Evolutionary conservation across 2,888 invertebrate genomes (phyloP).

Genomic region (Oscheius sp.): DNA sequence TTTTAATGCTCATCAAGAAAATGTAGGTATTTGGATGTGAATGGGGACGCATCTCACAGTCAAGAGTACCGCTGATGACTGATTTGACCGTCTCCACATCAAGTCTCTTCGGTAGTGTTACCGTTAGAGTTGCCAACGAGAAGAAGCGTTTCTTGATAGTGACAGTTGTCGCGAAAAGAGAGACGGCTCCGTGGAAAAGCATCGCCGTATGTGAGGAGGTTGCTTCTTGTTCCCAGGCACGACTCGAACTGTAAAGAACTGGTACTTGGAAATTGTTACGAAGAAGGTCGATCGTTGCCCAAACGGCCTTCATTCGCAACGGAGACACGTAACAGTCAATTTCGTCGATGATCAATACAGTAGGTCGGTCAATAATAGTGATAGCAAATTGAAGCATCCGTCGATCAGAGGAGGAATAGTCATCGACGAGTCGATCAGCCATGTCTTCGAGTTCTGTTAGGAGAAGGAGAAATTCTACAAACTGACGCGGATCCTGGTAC

Average conservation of each 20-base stretch:
- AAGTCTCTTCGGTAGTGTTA: neutral
- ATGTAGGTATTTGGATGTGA: slow-evolving; percentile 1
- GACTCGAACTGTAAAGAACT: slow-evolving; percentile 8
- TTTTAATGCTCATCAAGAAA: neutral
- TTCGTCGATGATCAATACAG: slow-evolving; percentile 10
- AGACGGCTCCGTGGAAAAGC: slow-evolving; percentile 12
- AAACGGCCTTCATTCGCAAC: slow-evolving; percentile 7
- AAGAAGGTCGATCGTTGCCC: slow-evolving; percentile 7
- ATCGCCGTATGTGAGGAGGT: slow-evolving; percentile 8
- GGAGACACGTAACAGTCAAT: slow-evolving; percentile 18
- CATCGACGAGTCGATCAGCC: neutral
- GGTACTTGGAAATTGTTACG: slow-evolving; percentile 1
- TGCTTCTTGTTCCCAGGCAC: slow-evolving; percentile 5
- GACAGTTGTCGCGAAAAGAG: slow-evolving; percentile 12
- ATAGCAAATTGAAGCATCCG: slow-evolving; percentile 19
- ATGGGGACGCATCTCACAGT: neutral
- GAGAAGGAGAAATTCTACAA: neutral
- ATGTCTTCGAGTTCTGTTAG: slow-evolving; percentile 1
- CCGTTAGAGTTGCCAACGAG: slow-evolving; percentile 1
- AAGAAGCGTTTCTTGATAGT: slow-evolving; percentile 7
- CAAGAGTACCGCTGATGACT: neutral
- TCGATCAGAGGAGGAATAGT: neutral
- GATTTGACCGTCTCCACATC: neutral
- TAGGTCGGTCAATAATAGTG: slow-evolving; percentile 1
- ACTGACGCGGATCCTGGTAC: neutral